Evolutionary conservation across 2,113 vertebrate genomes (phyloP).

Genomic region (Sciurus niger): DNA sequence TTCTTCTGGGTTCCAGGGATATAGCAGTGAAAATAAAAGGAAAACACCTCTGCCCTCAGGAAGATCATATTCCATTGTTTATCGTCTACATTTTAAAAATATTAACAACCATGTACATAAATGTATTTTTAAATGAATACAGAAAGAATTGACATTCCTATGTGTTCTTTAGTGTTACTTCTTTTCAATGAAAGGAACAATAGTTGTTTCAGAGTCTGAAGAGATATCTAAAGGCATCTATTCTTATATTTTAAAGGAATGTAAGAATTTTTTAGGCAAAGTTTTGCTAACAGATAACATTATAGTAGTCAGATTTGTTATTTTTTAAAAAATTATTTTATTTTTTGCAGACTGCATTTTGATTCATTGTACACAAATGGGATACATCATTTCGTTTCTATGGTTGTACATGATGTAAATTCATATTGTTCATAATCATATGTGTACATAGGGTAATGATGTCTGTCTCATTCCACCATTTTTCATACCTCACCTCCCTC

Average conservation of each 20-base stretch:
- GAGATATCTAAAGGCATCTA: not conserved
- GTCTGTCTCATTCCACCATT: too few species aligned
- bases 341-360: too few species aligned
- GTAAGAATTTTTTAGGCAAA: slow-evolving; percentile 15
- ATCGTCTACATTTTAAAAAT: slow-evolving; percentile 10
- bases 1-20: not conserved
- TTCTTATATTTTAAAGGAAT: not conserved
- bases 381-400: too few species aligned
- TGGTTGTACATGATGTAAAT: too few species aligned
- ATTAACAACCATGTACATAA: not conserved
- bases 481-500: too few species aligned
- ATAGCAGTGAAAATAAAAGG: not conserved
- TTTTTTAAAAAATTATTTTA: not conserved
- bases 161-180: slow-evolving; percentile 49
- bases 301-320: not conserved
- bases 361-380: too few species aligned
- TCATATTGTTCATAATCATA: too few species aligned
- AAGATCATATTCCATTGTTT: not conserved
- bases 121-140: slow-evolving; percentile 2
- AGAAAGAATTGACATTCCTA: not conserved
- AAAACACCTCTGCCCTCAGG: not conserved
- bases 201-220: not conserved
- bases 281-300: not conserved
- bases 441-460: too few species aligned
- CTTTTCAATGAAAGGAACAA: not conserved